Base-by-base conservation (phyloP, 2,113 vertebrate genomes). In the Embiotoca jacksoni region DNA sequence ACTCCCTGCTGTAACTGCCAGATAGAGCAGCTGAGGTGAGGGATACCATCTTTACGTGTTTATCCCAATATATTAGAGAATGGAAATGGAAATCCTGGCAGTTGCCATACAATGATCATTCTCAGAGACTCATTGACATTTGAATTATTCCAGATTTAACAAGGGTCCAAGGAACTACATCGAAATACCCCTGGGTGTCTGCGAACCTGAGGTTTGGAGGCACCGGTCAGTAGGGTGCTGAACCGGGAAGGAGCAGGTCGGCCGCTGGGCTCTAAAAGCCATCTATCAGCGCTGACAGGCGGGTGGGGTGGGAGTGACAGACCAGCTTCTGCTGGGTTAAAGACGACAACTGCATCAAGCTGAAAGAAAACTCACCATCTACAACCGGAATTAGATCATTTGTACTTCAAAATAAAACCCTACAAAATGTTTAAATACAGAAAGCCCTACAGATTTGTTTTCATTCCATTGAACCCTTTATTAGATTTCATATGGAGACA, bases 361-460 rank as follows among this genome's bases (percentile, higher is more conserved):
- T 30, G 0, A 16, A 53, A 15, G 31, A 7, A 76, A 39, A 47
- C 23, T 23, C 23, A 23, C 23, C 23, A 23, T 23, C 23, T 23
- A 23, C 6, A 56, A 54, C 10, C 37, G 75, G 71, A 41, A 10
- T 0, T 15, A 0, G 1, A 0, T 53, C 0, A 4, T 9, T 5
- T 2, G 1, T 0, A 44, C 13, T 66, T 71, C 71, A 86, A 67
- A 86, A 81, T 86, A 86, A 86, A 72, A 33, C 50, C 32, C 35
- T 6, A 30, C 7, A n/a, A 16, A 32, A 7, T 11, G 4, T 2
- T 44, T 10, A 44, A 5, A 5, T 44, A 44, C 41, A 44, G 41
- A 44, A 44, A 44, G 4, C 10, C 10, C 41, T 37, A 11, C 0
- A 2, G 13, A 44, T 11, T 23, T 23, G 23, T 4, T 2, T 3